Evolutionary conservation across 2,113 vertebrate species (phyloP).

Genomic region (Himantopus leucocephalus): DNA sequence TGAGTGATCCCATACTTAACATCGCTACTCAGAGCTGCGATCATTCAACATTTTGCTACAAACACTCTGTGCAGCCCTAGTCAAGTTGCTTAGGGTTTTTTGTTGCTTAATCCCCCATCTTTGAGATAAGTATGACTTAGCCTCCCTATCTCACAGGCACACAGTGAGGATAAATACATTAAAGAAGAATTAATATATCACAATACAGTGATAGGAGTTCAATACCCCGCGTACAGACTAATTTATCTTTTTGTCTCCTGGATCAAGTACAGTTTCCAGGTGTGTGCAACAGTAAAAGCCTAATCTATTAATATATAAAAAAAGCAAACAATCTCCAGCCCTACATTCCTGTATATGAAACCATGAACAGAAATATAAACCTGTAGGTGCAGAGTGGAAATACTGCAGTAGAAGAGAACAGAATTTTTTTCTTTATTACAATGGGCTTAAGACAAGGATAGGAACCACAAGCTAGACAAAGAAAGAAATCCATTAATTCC

Average conservation of each 20-base stretch:
- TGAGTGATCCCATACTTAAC: neutral
- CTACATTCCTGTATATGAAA: neutral
- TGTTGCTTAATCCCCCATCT: constrained; percentile 47
- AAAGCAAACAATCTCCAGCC: neutral
- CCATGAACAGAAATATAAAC: constrained; percentile 22
- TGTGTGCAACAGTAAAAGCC: neutral
- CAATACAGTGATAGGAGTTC: constrained; percentile 42
- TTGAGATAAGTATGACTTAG: constrained; percentile 40
- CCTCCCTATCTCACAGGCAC: constrained; percentile 29
- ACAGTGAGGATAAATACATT: constrained; percentile 39
- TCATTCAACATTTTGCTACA: neutral
- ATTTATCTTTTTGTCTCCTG: constrained; percentile 57
- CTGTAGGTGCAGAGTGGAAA: constrained; percentile 1
- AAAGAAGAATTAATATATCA: constrained; percentile 54
- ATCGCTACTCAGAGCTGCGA: neutral
- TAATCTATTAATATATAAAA: neutral
- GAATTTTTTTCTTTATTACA: constrained; percentile 52
- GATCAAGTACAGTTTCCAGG: constrained; percentile 54
- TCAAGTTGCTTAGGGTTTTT: neutral
- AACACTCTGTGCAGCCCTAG: neutral
- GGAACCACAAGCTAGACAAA: constrained; percentile 26
- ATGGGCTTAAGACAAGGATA: neutral
- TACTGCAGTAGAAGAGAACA: constrained; percentile 20
- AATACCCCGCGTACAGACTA: neutral
- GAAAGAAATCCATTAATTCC: constrained; percentile 64